Conservation (phyloP, 1,140 invertebrate genomes). For the Fopius arisanus region DNA sequence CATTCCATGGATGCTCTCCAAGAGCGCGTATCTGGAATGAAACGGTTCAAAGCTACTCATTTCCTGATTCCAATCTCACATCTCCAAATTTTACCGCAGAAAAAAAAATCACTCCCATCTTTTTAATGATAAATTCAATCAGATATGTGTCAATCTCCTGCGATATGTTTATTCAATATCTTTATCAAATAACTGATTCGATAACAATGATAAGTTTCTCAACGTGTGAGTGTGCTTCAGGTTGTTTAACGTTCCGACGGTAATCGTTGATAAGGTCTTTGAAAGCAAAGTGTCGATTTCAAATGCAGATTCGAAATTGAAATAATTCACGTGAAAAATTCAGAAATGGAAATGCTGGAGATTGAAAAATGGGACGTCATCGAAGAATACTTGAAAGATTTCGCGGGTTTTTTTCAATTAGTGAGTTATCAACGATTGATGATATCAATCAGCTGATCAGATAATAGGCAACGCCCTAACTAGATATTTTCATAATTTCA, state of each 20-base stretch:
- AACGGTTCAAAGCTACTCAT: too few species aligned
- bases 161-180: neutral
- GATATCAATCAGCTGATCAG: neutral
- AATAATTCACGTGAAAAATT: neutral
- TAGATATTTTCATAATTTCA: neutral
- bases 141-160: neutral
- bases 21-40: neutral
- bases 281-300: neutral
- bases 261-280: neutral
- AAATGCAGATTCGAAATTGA: neutral
- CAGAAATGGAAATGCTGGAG: conserved; percentile 40
- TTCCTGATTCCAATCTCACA: neutral
- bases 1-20: neutral
- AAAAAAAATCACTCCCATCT: neutral
- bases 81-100: neutral
- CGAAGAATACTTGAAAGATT: conserved; percentile 46
- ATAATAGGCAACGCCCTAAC: neutral
- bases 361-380: conserved; percentile 42
- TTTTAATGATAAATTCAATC: neutral
- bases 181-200: neutral
- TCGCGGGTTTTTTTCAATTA: conserved; percentile 29
- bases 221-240: neutral
- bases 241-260: neutral
- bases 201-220: neutral
- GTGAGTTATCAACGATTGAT: conserved; percentile 35